A percentile compares a stretch with the other conserved stretches of the same genome.
These are phyloP conservation scores for Meloidogyne hapla DNA, from an alignment of 1,140 invertebrate genomes.

Conservation along the genomic window DNA sequence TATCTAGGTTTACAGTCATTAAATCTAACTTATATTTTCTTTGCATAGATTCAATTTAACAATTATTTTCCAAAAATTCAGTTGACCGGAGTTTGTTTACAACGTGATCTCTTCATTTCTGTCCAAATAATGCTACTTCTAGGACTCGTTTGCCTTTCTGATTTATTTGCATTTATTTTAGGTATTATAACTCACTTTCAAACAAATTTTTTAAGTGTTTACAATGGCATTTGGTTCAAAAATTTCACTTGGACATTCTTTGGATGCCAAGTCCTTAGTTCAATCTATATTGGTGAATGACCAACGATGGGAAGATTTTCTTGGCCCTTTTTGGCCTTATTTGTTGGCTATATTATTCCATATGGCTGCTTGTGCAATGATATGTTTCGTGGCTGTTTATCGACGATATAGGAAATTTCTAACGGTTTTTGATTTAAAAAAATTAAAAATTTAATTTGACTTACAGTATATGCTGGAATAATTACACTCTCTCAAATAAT, in stretches of 20 bases:
- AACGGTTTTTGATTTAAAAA: slow-evolving; percentile 32
- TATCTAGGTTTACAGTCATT: no score
- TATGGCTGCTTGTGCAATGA: slow-evolving; percentile 51
- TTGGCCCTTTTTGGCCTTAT: slow-evolving; percentile 57
- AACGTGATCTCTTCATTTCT: slow-evolving; percentile 41
- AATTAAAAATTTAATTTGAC: no score
- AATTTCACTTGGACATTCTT: slow-evolving; percentile 14
- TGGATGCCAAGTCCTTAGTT: slow-evolving; percentile 17
- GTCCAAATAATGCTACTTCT: slow-evolving; percentile 46
- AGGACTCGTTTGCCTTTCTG: slow-evolving; percentile 48
- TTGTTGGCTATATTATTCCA: slow-evolving; percentile 56
- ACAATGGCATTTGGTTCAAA: slow-evolving; percentile 52
- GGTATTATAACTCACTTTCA: background rate
- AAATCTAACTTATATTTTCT: no score
- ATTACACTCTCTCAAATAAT: no score
- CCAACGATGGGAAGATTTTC: slow-evolving; percentile 37
- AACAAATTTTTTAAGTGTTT: slow-evolving; percentile 20
- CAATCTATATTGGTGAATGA: slow-evolving; percentile 36
- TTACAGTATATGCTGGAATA: no score
- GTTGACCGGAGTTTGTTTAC: slow-evolving; percentile 48
- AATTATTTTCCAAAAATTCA: slow-evolving; percentile 32
- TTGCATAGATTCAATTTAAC: no score
- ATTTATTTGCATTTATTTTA: slow-evolving; percentile 46
- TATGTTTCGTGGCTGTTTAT: slow-evolving; percentile 56
- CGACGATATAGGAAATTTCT: slow-evolving; percentile 50